Evolutionary conservation across 2,113 vertebrate genomes (phyloP).

Genomic region (Mormoops blainvillei): DNA sequence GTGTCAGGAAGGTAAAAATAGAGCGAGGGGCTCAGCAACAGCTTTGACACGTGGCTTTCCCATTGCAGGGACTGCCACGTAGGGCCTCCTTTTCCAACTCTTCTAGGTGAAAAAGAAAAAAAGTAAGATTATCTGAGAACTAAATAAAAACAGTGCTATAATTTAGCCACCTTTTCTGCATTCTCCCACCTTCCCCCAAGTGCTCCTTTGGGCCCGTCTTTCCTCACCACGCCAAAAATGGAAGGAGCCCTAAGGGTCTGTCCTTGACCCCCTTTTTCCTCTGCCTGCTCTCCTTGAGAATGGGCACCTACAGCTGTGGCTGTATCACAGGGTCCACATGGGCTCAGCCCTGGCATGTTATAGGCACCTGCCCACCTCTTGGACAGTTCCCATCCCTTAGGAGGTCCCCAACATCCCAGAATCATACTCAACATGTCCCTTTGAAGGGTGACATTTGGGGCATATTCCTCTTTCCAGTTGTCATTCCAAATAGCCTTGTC

Average conservation of each 20-base stretch:
- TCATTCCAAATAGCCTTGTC: neutral
- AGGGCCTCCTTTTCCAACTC: slow-evolving; percentile 39
- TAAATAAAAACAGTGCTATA: slow-evolving; percentile 51
- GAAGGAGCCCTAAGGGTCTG: neutral
- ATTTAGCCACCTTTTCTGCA: slow-evolving; percentile 12
- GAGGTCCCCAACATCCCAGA: neutral
- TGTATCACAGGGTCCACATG: neutral
- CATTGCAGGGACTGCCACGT: slow-evolving; percentile 36
- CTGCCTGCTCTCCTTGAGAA: neutral
- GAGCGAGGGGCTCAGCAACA: neutral
- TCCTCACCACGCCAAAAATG: slow-evolving; percentile 39
- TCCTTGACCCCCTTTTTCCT: neutral
- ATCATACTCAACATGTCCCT: neutral
- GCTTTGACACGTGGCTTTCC: slow-evolving; percentile 55
- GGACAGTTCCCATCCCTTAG: too few species aligned
- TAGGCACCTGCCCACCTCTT: neutral
- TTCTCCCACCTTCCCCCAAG: neutral
- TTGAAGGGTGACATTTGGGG: neutral
- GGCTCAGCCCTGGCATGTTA: neutral
- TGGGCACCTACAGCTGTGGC: neutral
- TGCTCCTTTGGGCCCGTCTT: slow-evolving; percentile 25
- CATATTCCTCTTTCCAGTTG: neutral
- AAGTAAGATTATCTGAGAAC: slow-evolving; percentile 35
- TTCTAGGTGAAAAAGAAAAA: slow-evolving; percentile 52
- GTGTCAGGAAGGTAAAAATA: slow-evolving; percentile 67